Conservation (phyloP, 1,140 invertebrate genomes). For the Lepidotrigona ventralis region DNA sequence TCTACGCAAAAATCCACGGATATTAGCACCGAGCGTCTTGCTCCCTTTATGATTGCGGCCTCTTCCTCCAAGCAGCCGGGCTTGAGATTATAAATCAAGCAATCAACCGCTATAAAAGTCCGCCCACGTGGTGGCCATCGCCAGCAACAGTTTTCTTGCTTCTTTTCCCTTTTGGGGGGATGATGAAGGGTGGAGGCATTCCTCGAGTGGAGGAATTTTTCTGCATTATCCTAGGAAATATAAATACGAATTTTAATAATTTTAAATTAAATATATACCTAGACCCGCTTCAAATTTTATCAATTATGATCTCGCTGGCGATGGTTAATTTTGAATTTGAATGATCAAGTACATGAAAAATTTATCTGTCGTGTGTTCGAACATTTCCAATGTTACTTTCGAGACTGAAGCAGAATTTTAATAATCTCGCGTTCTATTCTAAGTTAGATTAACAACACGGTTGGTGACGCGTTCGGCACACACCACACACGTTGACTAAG, state of each 20-base stretch:
- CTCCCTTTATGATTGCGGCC: slow-evolving; percentile 21
- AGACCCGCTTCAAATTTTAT: too few species aligned
- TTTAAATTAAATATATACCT: too few species aligned
- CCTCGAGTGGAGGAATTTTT: too few species aligned
- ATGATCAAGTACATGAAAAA: too few species aligned
- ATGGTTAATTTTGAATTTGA: too few species aligned
- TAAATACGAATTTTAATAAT: too few species aligned
- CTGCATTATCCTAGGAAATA: too few species aligned
- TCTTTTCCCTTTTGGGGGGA: background rate
- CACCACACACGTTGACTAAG: slow-evolving; percentile 2
- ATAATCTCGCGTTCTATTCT: background rate
- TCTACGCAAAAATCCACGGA: slow-evolving; percentile 25
- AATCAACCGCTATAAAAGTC: slow-evolving; percentile 69
- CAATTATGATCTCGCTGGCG: too few species aligned
- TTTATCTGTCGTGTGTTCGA: too few species aligned
- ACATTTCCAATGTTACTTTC: too few species aligned
- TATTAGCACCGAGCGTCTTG: slow-evolving; percentile 15
- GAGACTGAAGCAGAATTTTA: too few species aligned
- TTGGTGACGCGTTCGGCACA: background rate
- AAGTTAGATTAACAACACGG: background rate
- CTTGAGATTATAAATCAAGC: slow-evolving; percentile 67
- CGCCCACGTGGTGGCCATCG: slow-evolving; percentile 52
- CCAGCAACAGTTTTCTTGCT: slow-evolving; percentile 36
- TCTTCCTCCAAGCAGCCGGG: slow-evolving; percentile 16
- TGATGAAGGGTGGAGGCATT: too few species aligned